Evolutionary conservation across 2,113 vertebrate species (phyloP), one percentile per base, ranked within the genome.

Genomic region (Clarias batrachus): DNA sequence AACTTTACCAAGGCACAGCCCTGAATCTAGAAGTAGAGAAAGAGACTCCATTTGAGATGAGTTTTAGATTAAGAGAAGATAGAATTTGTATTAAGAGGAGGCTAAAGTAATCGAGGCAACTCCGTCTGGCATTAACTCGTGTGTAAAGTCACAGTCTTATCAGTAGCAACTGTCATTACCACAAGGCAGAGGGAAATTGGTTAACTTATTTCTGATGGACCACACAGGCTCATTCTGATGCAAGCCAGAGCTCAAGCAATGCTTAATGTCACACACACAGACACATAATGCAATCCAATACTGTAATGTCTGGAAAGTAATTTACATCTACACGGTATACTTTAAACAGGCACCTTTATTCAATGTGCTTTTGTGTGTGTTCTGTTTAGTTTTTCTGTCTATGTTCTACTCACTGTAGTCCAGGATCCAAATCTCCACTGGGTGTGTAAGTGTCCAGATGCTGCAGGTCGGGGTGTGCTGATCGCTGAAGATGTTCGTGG

Each of bases 361-460:
- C 33, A 13, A 25, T 54, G 74, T 78, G 71, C 25, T 85, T 87
- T 90, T 71, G 65, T 60, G 66, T 81, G 23, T 68, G 17, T 62
- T 25, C 54, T 48, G 48, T 25, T 48, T 48, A n/a, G 30, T 33
- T 86, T 86, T 84, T 87, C 86, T 82, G 88, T 87, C 86, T 82
- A 87, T 83, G 71, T 90, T 83, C 76, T 91, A 93, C 96, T 95
- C 93, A 99, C 98, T 82, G 96, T 94, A 0, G 97, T 98, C 98
- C 98, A 99, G 63, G 97, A 99, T 86, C 98, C 98, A 0, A 96
- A 96, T 96, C 98, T 94, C 98, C 97, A 99, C 52, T 99, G 96
- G 23, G 95, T 95, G 70, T 90, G 87, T 78, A 95, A 94, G 82
- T 94, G 94, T 25, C 90, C 80, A 1, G 92, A 93, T 91, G 92